Base-by-base conservation (phyloP, 2,888 invertebrate species). In the Cacoxenus indagator region DNA sequence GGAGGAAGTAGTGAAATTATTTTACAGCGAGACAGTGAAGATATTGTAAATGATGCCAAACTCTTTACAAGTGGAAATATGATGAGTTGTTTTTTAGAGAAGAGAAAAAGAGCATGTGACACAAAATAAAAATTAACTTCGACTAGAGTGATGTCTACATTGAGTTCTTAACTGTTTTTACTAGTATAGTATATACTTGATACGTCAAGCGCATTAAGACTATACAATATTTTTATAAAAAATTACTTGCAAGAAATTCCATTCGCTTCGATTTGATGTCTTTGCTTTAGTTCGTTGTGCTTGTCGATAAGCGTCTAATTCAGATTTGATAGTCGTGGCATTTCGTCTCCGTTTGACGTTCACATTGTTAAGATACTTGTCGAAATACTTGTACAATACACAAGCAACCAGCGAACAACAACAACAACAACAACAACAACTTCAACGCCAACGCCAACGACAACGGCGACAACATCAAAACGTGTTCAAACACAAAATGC, bases 401-500 rank as follows among this genome's bases (percentile, higher is more conserved):
- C 14, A 24, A 11, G 26, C 26, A 55, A 26, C 31, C 19, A 29
- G 26, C 11, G 9, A 9, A 55, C 46, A 46, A 46, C 17, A 46
- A 46, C 4, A 9, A 14, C 5, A 29, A 26, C 31, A 31, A 9
- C 31, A 31, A 31, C 31, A 31, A 31, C 31, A 37, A 37, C 37
- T 11, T 11, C 37, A 37, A 37, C 2, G 14, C 8, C 2, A 37
- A 5, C 14, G n/a, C n/a, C n/a, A n/a, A 11, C 11, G 11, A 0
- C 45, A 43, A 43, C n/a, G 45, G n/a, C n/a, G 45, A 22, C 11
- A 51, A 51, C 22, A 51, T 51, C 8, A 59, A 59, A 62, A 62
- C 61, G 61, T 62, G 61, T 45, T 24, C 43, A 24, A 24, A 62
- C 61, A 62, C 61, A 62, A 62, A 62, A 31, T 17, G 43, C 6